These are phyloP conservation scores for Gephyroberyx darwinii DNA, from an alignment of 2,797 vertebrate genomes.

Conservation along the genomic window DNA sequence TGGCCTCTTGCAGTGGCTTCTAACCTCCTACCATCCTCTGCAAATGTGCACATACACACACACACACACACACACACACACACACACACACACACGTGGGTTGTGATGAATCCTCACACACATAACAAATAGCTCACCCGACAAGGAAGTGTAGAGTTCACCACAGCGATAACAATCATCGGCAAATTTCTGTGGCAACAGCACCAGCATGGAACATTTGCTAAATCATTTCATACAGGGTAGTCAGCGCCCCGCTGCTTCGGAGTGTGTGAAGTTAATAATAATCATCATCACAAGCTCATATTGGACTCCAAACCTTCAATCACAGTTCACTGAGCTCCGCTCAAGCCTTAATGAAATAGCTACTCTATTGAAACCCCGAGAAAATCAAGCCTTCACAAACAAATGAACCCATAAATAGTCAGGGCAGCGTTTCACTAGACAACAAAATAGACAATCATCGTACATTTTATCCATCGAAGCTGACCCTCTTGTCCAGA, in stretches of 20 bases:
- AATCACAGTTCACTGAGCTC: constrained; percentile 36
- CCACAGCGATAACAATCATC: background rate
- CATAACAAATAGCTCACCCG: no score
- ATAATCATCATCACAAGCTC: constrained; percentile 21
- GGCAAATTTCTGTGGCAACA: background rate
- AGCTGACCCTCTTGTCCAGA: constrained; percentile 1
- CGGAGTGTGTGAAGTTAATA: constrained; percentile 34
- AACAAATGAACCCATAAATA: constrained; percentile 35
- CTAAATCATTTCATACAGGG: constrained; percentile 15
- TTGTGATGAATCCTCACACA: background rate
- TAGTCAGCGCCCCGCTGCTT: constrained; percentile 13
- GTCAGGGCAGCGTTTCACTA: constrained; percentile 1
- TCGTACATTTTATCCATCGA: constrained; percentile 8
- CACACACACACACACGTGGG: constrained; percentile 5
- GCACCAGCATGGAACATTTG: constrained; percentile 1
- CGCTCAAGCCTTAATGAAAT: constrained; percentile 31
- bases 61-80: background rate
- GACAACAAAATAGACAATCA: constrained; percentile 21
- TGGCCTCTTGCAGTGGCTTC: background rate
- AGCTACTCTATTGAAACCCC: constrained; percentile 18
- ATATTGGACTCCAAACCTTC: constrained; percentile 35
- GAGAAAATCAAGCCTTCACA: constrained; percentile 12
- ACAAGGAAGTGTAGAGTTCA: background rate
- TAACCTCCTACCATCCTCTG: background rate
- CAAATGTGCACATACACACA: background rate